phyloP scores from a whole-genome alignment of 2,113 vertebrate genomes.

The Halichoerus grypus region DNA sequence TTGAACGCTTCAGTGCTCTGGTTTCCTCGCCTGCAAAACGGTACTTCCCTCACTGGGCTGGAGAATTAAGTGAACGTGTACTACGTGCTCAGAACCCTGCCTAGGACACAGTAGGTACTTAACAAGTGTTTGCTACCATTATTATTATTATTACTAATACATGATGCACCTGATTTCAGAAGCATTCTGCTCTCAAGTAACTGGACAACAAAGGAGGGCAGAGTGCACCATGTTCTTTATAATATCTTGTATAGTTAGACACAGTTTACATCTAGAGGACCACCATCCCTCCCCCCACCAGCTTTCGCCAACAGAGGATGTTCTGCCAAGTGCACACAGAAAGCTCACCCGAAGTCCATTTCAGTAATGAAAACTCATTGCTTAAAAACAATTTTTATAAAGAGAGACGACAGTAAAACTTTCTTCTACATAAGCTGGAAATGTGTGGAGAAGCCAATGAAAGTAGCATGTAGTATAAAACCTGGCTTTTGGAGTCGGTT shows the following conservation, averaged over 20 bases:
- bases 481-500: slow-evolving; percentile 4
- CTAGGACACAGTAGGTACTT: not conserved
- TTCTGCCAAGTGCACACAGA: not conserved
- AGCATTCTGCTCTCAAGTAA: not conserved
- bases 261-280: not conserved
- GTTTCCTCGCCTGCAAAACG: not conserved
- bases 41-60: not conserved
- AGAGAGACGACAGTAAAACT: slow-evolving; percentile 4
- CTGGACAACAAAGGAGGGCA: not conserved
- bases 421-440: not conserved
- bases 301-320: not conserved
- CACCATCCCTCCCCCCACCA: not conserved
- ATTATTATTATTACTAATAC: not conserved
- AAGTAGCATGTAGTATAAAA: not conserved
- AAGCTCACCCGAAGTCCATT: not conserved
- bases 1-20: not conserved
- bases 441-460: not conserved
- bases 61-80: not conserved
- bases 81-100: not conserved
- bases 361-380: not conserved
- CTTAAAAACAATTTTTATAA: slow-evolving; percentile 33
- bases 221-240: not conserved
- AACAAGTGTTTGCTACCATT: not conserved
- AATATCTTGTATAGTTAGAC: not conserved
- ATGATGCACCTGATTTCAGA: not conserved